A percentile compares a stretch with the other conserved stretches of the same genome.
phyloP scores from a whole-genome alignment of 64 coral and sea anemone genomes.

The Actinia equina region DNA sequence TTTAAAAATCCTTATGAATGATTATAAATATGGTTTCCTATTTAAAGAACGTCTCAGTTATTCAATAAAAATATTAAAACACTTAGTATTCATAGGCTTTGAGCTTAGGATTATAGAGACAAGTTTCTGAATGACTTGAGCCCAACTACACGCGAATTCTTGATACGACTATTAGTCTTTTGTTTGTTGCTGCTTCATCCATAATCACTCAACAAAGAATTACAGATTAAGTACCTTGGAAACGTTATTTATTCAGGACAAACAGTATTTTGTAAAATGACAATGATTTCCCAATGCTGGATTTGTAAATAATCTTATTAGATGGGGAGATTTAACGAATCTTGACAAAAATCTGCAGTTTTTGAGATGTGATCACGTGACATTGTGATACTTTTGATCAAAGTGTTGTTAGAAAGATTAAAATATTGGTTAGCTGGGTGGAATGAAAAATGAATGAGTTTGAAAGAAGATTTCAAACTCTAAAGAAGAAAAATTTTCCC shows the following conservation, averaged over 20 bases:
- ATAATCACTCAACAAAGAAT: neutral
- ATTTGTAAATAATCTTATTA: neutral
- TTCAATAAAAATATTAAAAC: neutral
- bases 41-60: neutral
- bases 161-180: neutral
- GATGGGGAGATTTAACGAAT: neutral
- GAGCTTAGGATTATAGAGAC: neutral
- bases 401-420: no score
- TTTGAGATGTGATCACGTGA: neutral
- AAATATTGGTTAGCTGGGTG: no score
- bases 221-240: slow-evolving; percentile 1
- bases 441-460: no score
- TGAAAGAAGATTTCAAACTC: no score
- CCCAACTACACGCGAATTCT: neutral
- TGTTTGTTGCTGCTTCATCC: neutral
- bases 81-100: neutral
- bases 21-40: no score
- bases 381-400: no score
- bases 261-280: neutral
- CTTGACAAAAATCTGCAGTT: no score
- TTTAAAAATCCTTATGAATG: no score
- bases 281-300: neutral
- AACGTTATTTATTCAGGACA: neutral
- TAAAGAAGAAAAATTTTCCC: no score
- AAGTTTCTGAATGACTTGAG: neutral